Evolutionary conservation across 2,797 vertebrate genomes (phyloP), one percentile per base, ranked within the genome.

Genomic region (Heterohyrax brucei): DNA sequence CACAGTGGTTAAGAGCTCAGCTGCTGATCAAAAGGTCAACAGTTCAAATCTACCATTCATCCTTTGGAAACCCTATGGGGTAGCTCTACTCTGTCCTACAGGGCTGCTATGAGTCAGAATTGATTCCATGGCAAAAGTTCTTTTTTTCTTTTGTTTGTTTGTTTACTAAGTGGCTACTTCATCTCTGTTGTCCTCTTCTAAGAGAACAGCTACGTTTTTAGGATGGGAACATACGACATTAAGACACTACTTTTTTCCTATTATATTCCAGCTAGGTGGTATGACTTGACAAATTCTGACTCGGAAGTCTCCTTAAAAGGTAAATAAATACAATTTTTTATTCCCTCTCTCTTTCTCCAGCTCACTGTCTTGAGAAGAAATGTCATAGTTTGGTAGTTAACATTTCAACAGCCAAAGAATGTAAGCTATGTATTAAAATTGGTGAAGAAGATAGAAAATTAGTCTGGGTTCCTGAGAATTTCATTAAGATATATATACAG

Each of bases 361-460:
- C 30, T 92, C 80, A 18, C 10, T 88, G 21, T 81, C 62, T 81
- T 86, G 18, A 88, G 44, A 82, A 94, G 33, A 8, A 62, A 85
- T 86, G 19, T 24, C 56, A 66, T 8, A 73, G 28, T 79, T 87
- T 86, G 64, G 93, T 64, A 24, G 1, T 64, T 64, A 64, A 64
- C 26, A n/a, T 3, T 87, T n/a, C 64, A 84, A 84, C 4, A 92
- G 22, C n/a, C 7, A 44, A 95, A 75, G 21, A 59, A 85, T 33
- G 28, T 7, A 90, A 44, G 18, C 5, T 81, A 7, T 84, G 8
- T 72, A 46, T 83, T 88, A 86, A 92, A 28, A 12, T 21, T 59
- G 62, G 10, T 68, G 21, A 94, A 90, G 10, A 13, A 66, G 5
- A 73, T 21, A 93, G 50, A 93, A 90, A 95, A 81, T 76, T 26